Base-by-base conservation (phyloP, 2,113 vertebrate genomes). In the Zosterops hypoxanthus region DNA sequence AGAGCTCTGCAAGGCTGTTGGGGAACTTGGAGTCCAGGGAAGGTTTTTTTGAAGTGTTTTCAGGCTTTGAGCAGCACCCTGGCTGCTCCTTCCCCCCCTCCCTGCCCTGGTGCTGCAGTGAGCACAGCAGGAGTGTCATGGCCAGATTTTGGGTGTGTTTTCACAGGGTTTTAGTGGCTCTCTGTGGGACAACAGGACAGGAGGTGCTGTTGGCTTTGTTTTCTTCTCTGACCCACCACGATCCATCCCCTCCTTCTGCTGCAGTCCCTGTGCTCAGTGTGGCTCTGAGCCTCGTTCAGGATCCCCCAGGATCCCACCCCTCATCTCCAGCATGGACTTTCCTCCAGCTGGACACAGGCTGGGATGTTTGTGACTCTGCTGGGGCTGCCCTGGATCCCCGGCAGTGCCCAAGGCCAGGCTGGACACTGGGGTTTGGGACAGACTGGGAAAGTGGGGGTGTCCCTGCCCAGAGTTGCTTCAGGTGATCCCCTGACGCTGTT, bases 281-380 rank as follows among this genome's bases (percentile, higher is more conserved):
- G 34, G 8, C 42, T 61, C 28, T 1, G 2, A 2, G 6, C 59
- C 46, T 18, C 26, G 1, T 9, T 16, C 26, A 12, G 1, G 9
- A 55, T 29, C 47, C 28, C 31, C 49, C 28, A 3, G 29, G 29
- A 21, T 36, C n/a, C 49, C 11, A 44, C 42, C 39, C 42, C 22
- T 60, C 31, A 7, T 10, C 36, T 70, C 69, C 55, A 42, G 2
- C 8, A 14, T 0, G 1, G 19, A 5, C 29, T 39, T 49, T 57
- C 12, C 50, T 73, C 52, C 19, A 9, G n/a, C 36, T 11, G 12
- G n/a, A 22, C 8, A 8, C 1, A 15, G 46, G 2, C 22, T 31
- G 46, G 46, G 44, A 12, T 18, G n/a, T 57, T 29, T 42, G 36
- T 71, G 66, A 4, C 11, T 4, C 12, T 3, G 0, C 29, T 55